Conservation (phyloP, 2,113 vertebrate species). For the Hirundichthys speculiger region DNA sequence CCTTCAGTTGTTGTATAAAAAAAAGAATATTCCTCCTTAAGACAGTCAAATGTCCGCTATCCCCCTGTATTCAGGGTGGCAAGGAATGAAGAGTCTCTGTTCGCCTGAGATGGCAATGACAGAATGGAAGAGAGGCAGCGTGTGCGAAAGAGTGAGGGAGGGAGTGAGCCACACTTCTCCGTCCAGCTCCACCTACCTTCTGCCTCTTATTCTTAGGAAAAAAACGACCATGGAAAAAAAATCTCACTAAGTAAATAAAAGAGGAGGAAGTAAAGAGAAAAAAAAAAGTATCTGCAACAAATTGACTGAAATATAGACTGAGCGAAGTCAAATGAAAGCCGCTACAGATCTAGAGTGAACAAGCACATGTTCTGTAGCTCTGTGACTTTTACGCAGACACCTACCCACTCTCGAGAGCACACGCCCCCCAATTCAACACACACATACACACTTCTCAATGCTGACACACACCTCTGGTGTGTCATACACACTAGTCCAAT, state of each 20-base stretch:
- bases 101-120: slow-evolving; percentile 81
- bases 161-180: slow-evolving; percentile 68
- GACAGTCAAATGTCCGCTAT: slow-evolving; percentile 58
- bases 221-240: slow-evolving; percentile 74
- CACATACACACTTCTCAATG: slow-evolving; percentile 49
- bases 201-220: slow-evolving; percentile 65
- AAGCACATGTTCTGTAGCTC: slow-evolving; percentile 65
- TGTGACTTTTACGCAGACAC: slow-evolving; percentile 53
- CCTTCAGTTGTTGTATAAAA: slow-evolving; percentile 56
- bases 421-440: slow-evolving; percentile 47
- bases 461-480: slow-evolving; percentile 61
- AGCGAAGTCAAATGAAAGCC: slow-evolving; percentile 34
- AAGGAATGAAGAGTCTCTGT: slow-evolving; percentile 76
- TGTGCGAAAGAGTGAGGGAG: slow-evolving; percentile 58
- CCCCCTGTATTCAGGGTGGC: slow-evolving; percentile 67
- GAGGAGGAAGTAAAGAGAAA: slow-evolving; percentile 34
- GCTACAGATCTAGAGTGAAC: slow-evolving; percentile 55
- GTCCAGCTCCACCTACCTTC: slow-evolving; percentile 79
- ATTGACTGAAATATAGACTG: slow-evolving; percentile 2
- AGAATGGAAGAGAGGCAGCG: slow-evolving; percentile 79
- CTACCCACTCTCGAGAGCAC: slow-evolving; percentile 43
- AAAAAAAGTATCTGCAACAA: slow-evolving; percentile 22
- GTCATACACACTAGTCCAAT: slow-evolving; percentile 42
- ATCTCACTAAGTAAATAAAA: slow-evolving; percentile 54
- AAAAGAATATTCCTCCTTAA: slow-evolving; percentile 55